Base-by-base conservation (phyloP, 2,888 invertebrate genomes). In the Amphiduros pacificus region DNA sequence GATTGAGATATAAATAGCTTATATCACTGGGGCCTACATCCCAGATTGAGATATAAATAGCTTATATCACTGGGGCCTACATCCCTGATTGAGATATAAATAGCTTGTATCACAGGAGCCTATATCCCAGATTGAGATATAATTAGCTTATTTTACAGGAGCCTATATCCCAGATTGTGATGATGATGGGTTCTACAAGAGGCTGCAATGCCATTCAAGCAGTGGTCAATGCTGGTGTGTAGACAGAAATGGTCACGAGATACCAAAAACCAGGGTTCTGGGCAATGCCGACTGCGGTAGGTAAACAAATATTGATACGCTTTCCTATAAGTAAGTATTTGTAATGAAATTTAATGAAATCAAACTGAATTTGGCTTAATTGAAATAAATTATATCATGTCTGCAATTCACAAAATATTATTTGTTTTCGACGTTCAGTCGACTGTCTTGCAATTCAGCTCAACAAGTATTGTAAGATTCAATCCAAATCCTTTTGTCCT, bases 191-290 rank as follows among this genome's bases (percentile, higher is more conserved):
- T 93, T 89, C 85, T 94, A 92, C 85, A 88, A 89, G 71, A 87
- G 91, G 74, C 89, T 90, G 66, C 94, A 94, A 84, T 94, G 94
- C 83, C 92, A 93, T 85, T 88, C 88, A 71, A 90, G 92, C 66
- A 90, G 91, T 56, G 92, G 90, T 64, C 89, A 92, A 81, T 94
- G 94, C 85, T 94, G 94, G 94, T 94, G 93, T 85, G 93, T 93
- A 71, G 93, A 94, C 85, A 89, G 91, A 81, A 93, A 93, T 84
- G 94, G 94, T 60, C 54, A 54, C 24, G 54, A 54, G 36, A 54
- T 54, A 20, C 54, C 11, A n/a, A 36, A 31, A 27, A 54, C 54
- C 14, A 31, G 54, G 32, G 14, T 17, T 9, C 54, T 32, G 22
- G 54, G 54, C 17, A 14, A n/a, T 1, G 22, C 22, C 2, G 54